Conservation (phyloP, 2,113 vertebrate genomes). For the Sakesphorus luctuosus region DNA sequence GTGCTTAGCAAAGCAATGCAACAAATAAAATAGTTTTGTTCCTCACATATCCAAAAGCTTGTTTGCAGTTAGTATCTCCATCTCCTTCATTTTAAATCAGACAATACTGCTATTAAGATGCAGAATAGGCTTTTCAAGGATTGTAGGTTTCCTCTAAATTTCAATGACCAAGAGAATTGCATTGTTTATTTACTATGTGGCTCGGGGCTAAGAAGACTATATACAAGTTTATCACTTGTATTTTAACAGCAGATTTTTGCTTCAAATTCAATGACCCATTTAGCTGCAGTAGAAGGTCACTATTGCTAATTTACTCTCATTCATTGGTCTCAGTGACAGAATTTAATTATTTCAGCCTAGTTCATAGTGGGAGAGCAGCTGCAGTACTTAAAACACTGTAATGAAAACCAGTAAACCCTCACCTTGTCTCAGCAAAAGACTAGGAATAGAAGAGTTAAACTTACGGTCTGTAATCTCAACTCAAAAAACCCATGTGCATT, state of each 20-base stretch:
- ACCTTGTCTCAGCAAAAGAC: not conserved
- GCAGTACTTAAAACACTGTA: conserved; percentile 28
- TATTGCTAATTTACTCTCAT: conserved; percentile 17
- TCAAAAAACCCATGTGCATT: not conserved
- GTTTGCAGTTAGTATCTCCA: not conserved
- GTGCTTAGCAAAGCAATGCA: conserved; percentile 30
- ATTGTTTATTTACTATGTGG: not conserved
- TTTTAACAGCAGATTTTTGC: not conserved
- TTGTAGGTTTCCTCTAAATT: not conserved
- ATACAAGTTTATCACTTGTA: not conserved
- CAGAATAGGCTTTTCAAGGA: not conserved
- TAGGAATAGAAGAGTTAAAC: not conserved
- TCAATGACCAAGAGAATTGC: not conserved
- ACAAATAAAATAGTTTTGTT: conserved; percentile 4
- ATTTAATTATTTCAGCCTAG: conserved; percentile 50
- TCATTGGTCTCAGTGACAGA: conserved; percentile 38
- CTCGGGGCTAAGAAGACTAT: not conserved
- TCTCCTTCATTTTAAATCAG: not conserved
- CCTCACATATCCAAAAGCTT: not conserved
- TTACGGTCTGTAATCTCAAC: not conserved
- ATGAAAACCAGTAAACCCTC: conserved; percentile 45
- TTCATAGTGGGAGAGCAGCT: conserved; percentile 3
- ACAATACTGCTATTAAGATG: not conserved
- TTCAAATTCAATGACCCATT: not conserved
- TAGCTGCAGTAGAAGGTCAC: conserved; percentile 22